A percentile compares a stretch with the other conserved stretches of the same genome.
Evolutionary conservation across 2,888 invertebrate genomes (phyloP).

Genomic region (Cephus sareptanus): DNA sequence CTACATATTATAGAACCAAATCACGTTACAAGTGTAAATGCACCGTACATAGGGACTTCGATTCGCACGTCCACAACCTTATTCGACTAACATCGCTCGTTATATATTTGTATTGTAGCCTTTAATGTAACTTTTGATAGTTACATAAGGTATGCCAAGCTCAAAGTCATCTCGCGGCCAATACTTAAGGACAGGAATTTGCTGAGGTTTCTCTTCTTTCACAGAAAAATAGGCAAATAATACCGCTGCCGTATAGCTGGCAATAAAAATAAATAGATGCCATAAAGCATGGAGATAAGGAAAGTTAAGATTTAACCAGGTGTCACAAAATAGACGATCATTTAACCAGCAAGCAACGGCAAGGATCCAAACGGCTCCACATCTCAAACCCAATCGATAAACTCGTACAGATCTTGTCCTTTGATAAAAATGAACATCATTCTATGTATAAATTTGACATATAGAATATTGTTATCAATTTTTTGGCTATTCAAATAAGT

Average conservation of each 20-base stretch:
- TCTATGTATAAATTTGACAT: not conserved
- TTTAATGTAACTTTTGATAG: constrained; percentile 72
- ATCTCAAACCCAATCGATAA: constrained; percentile 78
- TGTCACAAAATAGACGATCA: constrained; percentile 82
- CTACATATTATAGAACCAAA: not conserved
- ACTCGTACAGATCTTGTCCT: constrained; percentile 75
- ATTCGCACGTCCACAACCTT: not conserved
- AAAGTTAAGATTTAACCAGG: constrained; percentile 81
- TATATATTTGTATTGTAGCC: constrained; percentile 68
- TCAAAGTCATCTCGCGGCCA: constrained; percentile 85
- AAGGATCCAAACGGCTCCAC: constrained; percentile 75
- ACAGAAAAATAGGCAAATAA: constrained; percentile 85
- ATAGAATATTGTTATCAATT: too few species aligned
- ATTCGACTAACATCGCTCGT: constrained; percentile 15
- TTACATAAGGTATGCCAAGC: constrained; percentile 81
- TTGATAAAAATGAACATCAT: constrained; percentile 30
- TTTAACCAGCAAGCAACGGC: constrained; percentile 84
- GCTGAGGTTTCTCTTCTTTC: constrained; percentile 77
- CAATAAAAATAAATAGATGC: constrained; percentile 85
- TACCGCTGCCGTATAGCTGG: constrained; percentile 81
- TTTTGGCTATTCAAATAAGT: not conserved
- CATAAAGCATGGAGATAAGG: constrained; percentile 87
- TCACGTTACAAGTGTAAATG: not conserved
- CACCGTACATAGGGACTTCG: not conserved
- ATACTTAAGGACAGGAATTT: constrained; percentile 76